Percentiles rank a stretch among this genome's conserved stretches.
Evolutionary conservation across 2,797 vertebrate species (phyloP).

Genomic region (Poeciliopsis infans): DNA sequence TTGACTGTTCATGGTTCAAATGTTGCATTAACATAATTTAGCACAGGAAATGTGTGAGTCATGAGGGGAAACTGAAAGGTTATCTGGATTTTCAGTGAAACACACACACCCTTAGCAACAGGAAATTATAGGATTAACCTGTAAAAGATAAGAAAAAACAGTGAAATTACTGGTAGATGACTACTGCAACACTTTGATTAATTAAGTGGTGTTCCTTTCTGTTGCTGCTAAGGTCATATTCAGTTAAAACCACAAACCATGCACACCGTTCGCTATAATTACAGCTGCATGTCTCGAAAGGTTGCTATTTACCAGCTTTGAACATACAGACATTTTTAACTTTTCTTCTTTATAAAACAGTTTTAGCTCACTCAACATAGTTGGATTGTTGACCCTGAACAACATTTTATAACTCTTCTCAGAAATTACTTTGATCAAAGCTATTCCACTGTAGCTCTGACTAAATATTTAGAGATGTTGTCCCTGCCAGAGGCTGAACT

Average conservation of each 20-base stretch:
- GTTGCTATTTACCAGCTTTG: neutral
- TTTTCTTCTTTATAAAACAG: neutral
- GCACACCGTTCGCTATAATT: neutral
- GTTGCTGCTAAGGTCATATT: neutral
- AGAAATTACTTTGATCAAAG: neutral
- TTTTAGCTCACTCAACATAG: neutral
- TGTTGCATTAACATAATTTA: slow-evolving; percentile 77
- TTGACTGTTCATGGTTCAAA: slow-evolving; percentile 58
- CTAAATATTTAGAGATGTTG: neutral
- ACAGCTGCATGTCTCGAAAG: neutral
- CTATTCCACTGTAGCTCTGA: neutral
- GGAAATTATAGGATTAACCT: slow-evolving; percentile 21
- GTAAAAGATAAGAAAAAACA: slow-evolving; percentile 27
- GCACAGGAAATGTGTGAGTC: slow-evolving; percentile 52
- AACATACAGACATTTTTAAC: neutral
- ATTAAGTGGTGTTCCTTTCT: neutral
- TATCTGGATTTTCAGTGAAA: slow-evolving; percentile 48
- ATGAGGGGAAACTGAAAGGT: slow-evolving; percentile 66
- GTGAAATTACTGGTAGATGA: slow-evolving; percentile 19
- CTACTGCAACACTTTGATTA: slow-evolving; percentile 23
- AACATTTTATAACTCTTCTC: neutral
- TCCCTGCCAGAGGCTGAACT: neutral
- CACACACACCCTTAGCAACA: slow-evolving; percentile 11
- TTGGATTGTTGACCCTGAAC: neutral
- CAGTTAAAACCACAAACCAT: neutral